Evolutionary conservation across 2,113 vertebrate species (phyloP).

Genomic region (Rhinopomastus cyanomelas): DNA sequence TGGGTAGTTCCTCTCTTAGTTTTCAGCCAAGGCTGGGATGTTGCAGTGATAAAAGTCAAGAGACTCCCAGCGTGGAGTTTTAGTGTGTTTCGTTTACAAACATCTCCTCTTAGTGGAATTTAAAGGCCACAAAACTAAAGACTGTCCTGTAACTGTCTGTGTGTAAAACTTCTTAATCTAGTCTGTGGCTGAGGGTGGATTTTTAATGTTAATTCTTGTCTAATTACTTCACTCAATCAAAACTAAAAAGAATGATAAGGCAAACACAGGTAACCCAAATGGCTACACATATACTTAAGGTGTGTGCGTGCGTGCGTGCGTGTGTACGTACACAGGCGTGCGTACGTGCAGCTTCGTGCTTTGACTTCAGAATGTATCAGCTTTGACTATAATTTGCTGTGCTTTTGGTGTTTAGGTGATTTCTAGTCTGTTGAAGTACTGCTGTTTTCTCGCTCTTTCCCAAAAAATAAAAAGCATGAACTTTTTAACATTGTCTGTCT

Average conservation of each 20-base stretch:
- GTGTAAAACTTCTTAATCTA: neutral
- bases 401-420: slow-evolving; percentile 47
- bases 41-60: slow-evolving; percentile 34
- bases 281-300: neutral
- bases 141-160: slow-evolving; percentile 29
- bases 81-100: neutral
- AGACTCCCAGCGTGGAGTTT: neutral
- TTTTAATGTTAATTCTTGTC: neutral
- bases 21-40: slow-evolving; percentile 34
- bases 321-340: neutral
- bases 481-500: slow-evolving; percentile 14
- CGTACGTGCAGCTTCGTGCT: slow-evolving; percentile 3
- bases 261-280: slow-evolving; percentile 4
- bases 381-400: slow-evolving; percentile 49
- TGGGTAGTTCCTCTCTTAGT: slow-evolving; percentile 20
- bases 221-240: neutral
- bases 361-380: slow-evolving; percentile 57
- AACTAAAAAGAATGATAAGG: neutral
- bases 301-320: neutral
- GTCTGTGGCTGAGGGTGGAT: slow-evolving; percentile 19
- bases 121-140: neutral
- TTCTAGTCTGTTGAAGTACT: slow-evolving; percentile 44
- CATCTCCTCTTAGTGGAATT: slow-evolving; percentile 3
- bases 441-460: slow-evolving; percentile 51
- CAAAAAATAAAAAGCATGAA: slow-evolving; percentile 59